A percentile compares a stretch with the other conserved stretches of the same genome.
Conservation (phyloP, 2,113 vertebrate genomes). For the Clarias macrocephalus region DNA sequence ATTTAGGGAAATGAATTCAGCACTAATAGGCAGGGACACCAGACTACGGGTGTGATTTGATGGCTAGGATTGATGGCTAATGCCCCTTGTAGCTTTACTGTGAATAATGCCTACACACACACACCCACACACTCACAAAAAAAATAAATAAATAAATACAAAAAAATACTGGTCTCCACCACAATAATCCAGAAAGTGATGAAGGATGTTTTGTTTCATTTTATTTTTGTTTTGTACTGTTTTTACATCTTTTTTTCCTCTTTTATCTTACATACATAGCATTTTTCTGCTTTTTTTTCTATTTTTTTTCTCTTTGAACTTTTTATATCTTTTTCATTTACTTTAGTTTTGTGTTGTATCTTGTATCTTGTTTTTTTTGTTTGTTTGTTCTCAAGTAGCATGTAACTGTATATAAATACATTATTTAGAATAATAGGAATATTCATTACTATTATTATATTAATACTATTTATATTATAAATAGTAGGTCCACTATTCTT, state of each 20-base stretch:
- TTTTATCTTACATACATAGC: too few species aligned
- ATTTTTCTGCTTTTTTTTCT: not conserved
- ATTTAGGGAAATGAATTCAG: constrained; percentile 81
- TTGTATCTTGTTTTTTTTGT: not conserved
- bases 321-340: not conserved
- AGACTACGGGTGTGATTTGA: constrained; percentile 72
- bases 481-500: not conserved
- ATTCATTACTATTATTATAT: too few species aligned
- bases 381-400: not conserved
- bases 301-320: not conserved
- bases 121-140: constrained; percentile 31
- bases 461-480: not conserved
- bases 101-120: constrained; percentile 68
- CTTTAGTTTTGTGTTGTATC: not conserved
- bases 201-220: not conserved
- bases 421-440: not conserved
- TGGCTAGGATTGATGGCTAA: constrained; percentile 76
- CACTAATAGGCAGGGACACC: constrained; percentile 76
- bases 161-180: not conserved
- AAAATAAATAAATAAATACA: not conserved
- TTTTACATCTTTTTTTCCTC: not conserved
- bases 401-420: not conserved
- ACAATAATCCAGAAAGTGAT: not conserved
- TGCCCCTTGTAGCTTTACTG: constrained; percentile 66
- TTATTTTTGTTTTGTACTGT: not conserved